These are phyloP conservation scores for Sigmodon hispidus DNA, from an alignment of 2,113 vertebrate species.

Conservation along the genomic window DNA sequence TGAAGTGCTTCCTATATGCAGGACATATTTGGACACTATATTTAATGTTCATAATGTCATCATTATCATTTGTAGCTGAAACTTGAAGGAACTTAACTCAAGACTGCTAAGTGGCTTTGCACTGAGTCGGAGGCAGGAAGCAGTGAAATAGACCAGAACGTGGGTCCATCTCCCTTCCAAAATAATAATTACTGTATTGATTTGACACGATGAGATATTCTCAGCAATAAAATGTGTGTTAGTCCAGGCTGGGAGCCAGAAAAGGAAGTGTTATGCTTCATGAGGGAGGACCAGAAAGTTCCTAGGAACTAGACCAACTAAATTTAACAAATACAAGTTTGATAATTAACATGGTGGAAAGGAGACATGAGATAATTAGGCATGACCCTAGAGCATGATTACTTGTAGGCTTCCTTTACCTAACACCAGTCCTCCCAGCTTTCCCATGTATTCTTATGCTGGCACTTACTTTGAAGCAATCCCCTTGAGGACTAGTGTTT, in stretches of 20 bases:
- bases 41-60: neutral
- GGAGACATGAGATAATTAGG: neutral
- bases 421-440: neutral
- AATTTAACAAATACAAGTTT: neutral
- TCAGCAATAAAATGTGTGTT: neutral
- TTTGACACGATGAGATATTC: slow-evolving; percentile 29
- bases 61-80: neutral
- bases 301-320: neutral
- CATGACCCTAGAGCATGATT: neutral
- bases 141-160: neutral
- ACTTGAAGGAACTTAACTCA: neutral
- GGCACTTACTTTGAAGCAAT: neutral
- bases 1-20: neutral
- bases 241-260: neutral
- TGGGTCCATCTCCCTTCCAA: neutral
- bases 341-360: neutral
- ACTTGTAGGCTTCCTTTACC: neutral
- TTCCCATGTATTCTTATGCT: neutral
- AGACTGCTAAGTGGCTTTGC: neutral
- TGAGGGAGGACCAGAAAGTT: neutral
- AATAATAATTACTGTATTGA: neutral
- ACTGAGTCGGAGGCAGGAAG: neutral
- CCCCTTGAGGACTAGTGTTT: neutral
- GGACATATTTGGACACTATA: neutral
- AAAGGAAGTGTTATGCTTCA: neutral